phyloP scores from a whole-genome alignment of 2,797 vertebrate genomes.

The Xenops minutus region DNA sequence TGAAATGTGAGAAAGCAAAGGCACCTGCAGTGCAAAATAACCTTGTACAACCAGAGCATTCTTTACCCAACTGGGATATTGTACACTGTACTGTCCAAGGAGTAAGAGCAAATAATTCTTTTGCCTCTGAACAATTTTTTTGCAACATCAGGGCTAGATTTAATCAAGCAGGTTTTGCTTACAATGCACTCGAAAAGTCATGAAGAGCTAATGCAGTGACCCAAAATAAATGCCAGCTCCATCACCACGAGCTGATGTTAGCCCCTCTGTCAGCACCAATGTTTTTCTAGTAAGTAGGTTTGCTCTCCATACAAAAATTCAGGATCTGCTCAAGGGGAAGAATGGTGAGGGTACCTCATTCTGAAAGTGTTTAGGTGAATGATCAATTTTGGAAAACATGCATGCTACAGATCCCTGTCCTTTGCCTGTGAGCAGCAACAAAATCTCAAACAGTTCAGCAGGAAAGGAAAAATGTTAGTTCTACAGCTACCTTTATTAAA shows the following conservation, averaged over 20 bases:
- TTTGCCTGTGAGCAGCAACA: neutral
- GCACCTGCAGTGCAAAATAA: neutral
- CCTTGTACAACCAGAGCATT: neutral
- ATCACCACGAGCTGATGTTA: neutral
- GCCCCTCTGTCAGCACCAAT: neutral
- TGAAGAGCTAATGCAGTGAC: neutral
- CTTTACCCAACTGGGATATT: neutral
- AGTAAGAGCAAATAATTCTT: neutral
- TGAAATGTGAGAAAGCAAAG: neutral
- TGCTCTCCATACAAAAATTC: neutral
- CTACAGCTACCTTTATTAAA: neutral
- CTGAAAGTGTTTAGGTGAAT: neutral
- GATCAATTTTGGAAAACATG: neutral
- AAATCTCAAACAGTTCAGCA: neutral
- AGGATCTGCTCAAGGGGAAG: neutral
- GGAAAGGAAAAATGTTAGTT: neutral
- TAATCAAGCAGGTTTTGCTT: neutral
- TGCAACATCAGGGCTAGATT: neutral
- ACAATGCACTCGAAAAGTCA: neutral
- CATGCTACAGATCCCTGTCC: neutral
- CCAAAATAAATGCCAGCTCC: neutral
- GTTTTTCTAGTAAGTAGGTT: neutral
- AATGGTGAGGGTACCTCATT: neutral
- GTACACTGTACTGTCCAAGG: neutral
- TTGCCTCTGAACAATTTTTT: neutral